Conservation (phyloP, 1,140 invertebrate species). For the Cydia splendana region DNA sequence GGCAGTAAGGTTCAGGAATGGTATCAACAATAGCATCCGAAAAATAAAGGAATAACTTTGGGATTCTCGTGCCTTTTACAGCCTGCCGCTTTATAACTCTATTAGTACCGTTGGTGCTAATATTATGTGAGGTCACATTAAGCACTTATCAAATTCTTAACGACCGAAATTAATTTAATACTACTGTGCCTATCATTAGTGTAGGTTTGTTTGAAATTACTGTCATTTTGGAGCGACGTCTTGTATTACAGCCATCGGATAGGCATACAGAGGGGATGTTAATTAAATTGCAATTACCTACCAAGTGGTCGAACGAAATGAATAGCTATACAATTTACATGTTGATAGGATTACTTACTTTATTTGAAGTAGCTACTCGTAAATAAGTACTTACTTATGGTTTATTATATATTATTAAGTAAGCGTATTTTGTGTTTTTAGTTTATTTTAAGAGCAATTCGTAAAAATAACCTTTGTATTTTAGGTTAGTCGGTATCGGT, state of each 20-base stretch:
- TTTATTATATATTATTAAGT: too few species aligned
- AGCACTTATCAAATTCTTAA: neutral
- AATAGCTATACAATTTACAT: neutral
- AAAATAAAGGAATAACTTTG: neutral
- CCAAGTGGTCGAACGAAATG: neutral
- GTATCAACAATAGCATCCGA: too few species aligned
- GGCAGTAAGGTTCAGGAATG: too few species aligned
- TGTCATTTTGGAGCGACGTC: neutral
- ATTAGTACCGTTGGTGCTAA: neutral
- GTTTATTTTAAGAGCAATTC: too few species aligned
- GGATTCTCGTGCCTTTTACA: neutral
- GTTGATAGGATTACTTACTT: too few species aligned
- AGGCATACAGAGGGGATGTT: neutral
- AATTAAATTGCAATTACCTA: neutral
- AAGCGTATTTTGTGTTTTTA: too few species aligned
- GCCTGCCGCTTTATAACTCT: neutral
- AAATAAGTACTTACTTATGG: too few species aligned
- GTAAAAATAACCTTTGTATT: too few species aligned
- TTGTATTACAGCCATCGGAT: neutral
- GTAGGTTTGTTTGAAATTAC: neutral
- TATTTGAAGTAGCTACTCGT: too few species aligned
- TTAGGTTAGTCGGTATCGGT: too few species aligned
- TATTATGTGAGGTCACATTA: neutral
- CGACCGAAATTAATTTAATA: neutral
- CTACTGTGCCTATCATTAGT: neutral